Evolutionary conservation across 2,888 invertebrate genomes (phyloP), one percentile per base, ranked within the genome.

Genomic region (Troides aeacus): DNA sequence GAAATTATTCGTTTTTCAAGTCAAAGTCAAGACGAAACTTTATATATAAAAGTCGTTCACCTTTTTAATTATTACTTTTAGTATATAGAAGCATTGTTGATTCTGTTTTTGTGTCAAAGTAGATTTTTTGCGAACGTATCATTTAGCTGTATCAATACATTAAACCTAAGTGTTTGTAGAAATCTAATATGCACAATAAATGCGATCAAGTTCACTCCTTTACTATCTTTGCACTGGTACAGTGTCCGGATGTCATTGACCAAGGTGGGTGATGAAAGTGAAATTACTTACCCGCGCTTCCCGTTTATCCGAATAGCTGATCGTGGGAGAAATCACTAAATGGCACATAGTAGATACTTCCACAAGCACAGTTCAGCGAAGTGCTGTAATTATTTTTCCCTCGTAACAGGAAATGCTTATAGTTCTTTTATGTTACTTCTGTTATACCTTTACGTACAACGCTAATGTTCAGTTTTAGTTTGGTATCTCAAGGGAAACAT

Each of bases 211-310:
- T 18, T 18, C 4, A n/a, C 4, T n/a, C n/a, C 5, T n/a, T 53
- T 12, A 7, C 53, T 53, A n/a, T n/a, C 18, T 53, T n/a, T 53
- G 6, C 6, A 53, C 18, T 23, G 10, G 23, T 17, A 72, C 72
- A 71, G 76, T 76, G 70, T 77, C 75, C 75, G 76, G 80, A 81
- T 79, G 84, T 86, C 84, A 84, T 84, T 81, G 82, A 82, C 83
- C 85, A 85, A 82, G 82, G 82, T 81, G 80, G 80, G 79, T 36
- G 79, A 84, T 83, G 86, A 89, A 90, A 88, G 90, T 85, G 88
- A 89, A 87, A 87, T 79, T 82, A 79, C 80, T 79, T 30, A 30
- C 76, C 80, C 74, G 76, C 75, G 79, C 77, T 85, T 85, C 84
- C 85, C 79, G 81, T 77, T 75, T 81, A 77, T 76, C 78, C 76